A percentile compares a stretch with the other conserved stretches of the same genome.
These are phyloP conservation scores for Sarcophaga bullata DNA, from an alignment of 1,140 invertebrate species.

Conservation along the genomic window DNA sequence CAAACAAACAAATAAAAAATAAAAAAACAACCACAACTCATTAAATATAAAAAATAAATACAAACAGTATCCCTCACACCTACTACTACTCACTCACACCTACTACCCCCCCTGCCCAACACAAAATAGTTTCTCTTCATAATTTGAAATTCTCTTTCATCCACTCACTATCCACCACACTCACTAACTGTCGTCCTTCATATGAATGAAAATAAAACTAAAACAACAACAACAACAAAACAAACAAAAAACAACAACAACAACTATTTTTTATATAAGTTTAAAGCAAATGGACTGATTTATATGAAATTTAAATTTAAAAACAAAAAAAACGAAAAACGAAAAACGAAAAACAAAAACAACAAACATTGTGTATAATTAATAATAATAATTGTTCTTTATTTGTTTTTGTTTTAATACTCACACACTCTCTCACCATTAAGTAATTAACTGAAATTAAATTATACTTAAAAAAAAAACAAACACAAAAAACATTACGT, in stretches of 20 bases:
- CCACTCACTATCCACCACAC: too few species aligned
- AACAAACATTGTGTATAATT: conserved; percentile 26
- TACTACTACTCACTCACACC: background rate
- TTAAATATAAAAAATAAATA: background rate
- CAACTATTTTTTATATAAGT: conserved; percentile 38
- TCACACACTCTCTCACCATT: background rate
- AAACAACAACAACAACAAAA: background rate
- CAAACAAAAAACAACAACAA: too few species aligned
- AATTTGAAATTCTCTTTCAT: background rate
- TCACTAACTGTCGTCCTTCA: too few species aligned
- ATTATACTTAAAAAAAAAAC: conserved; percentile 9
- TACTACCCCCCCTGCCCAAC: background rate
- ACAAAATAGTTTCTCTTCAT: too few species aligned
- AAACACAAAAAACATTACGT: background rate
- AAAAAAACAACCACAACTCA: background rate
- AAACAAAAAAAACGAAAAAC: conserved; percentile 6
- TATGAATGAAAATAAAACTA: too few species aligned
- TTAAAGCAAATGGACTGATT: conserved; percentile 33
- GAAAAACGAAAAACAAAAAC: background rate
- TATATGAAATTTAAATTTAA: conserved; percentile 21
- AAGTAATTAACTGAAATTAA: conserved; percentile 11
- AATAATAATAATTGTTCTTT: background rate
- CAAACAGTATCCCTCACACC: background rate
- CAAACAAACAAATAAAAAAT: background rate
- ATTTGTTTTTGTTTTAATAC: too few species aligned